Evolutionary conservation across 2,113 vertebrate genomes (phyloP).

Genomic region (Pogonocichla stellata): DNA sequence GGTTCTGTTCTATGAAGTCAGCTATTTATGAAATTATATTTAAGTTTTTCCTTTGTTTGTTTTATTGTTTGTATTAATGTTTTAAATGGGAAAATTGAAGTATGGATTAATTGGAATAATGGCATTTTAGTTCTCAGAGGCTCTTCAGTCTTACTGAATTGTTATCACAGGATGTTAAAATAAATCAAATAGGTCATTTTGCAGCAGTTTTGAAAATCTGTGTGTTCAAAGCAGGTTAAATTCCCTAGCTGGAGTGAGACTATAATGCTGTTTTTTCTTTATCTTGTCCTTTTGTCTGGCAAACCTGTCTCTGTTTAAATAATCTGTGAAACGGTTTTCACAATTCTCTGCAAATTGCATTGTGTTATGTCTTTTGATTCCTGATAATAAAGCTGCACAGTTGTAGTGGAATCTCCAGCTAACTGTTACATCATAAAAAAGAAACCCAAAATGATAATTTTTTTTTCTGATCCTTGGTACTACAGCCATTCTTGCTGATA

Average conservation of each 20-base stretch:
- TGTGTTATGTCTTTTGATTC: background rate
- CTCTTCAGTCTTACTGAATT: background rate
- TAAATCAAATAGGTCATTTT: background rate
- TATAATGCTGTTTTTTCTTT: background rate
- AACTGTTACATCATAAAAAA: background rate
- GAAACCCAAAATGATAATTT: rapidly evolving
- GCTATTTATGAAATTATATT: background rate
- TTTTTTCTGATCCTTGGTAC: background rate
- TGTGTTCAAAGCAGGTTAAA: background rate
- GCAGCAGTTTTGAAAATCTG: background rate
- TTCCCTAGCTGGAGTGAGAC: background rate
- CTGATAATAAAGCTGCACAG: background rate
- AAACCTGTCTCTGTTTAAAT: background rate
- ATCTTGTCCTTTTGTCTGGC: background rate
- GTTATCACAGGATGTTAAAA: background rate
- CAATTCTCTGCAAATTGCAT: background rate
- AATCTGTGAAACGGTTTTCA: background rate
- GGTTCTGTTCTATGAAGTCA: background rate
- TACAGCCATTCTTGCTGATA: background rate
- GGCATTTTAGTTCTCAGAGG: background rate
- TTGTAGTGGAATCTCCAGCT: background rate
- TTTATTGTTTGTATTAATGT: background rate
- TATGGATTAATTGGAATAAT: background rate
- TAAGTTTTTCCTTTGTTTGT: background rate
- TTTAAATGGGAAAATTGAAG: background rate